Conservation (phyloP, 2,113 vertebrate genomes). For the Pimephales promelas region DNA sequence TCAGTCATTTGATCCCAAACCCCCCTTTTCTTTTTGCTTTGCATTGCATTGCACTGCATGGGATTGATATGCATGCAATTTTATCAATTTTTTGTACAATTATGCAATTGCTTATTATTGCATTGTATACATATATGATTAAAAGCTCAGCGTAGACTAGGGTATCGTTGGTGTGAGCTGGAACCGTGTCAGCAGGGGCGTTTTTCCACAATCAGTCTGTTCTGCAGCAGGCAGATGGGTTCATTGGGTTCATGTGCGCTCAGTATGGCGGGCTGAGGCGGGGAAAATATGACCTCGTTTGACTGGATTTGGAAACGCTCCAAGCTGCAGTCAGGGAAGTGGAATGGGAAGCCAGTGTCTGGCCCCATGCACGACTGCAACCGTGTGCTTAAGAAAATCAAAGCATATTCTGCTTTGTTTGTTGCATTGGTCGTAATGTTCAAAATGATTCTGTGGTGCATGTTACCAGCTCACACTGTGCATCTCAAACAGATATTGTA, state of each 20-base stretch:
- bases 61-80: constrained; percentile 29
- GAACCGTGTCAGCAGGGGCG: constrained; percentile 38
- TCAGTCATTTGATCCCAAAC: neutral
- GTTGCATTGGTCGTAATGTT: neutral
- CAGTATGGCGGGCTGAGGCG: constrained; percentile 44
- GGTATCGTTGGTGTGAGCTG: neutral
- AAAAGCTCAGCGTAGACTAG: neutral
- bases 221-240: constrained; percentile 52
- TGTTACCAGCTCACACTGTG: neutral
- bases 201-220: constrained; percentile 39
- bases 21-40: neutral
- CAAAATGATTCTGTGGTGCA: neutral
- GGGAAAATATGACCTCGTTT: constrained; percentile 60
- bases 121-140: neutral
- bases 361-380: constrained; percentile 11
- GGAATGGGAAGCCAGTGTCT: constrained; percentile 55
- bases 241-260: constrained; percentile 57
- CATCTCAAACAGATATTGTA: neutral
- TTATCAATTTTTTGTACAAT: neutral
- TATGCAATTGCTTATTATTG: neutral
- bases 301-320: constrained; percentile 58
- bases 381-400: constrained; percentile 13
- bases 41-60: constrained; percentile 44
- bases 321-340: constrained; percentile 57
- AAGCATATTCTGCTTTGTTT: neutral